Evolutionary conservation across 2,797 vertebrate genomes (phyloP).

Genomic region (Lerista edwardsae): DNA sequence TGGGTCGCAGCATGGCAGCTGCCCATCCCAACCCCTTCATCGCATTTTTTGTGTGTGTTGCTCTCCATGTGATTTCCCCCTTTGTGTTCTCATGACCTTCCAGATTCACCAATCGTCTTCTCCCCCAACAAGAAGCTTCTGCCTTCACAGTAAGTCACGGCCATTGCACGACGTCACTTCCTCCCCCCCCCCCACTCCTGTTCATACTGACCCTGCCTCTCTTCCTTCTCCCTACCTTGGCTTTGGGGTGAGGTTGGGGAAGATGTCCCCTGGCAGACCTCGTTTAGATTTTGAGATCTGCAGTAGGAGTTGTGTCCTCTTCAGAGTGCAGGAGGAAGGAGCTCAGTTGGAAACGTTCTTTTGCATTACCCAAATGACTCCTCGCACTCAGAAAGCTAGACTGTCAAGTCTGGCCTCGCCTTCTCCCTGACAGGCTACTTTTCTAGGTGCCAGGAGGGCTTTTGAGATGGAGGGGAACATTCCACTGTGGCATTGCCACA

Average conservation of each 20-base stretch:
- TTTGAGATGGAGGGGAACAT: too few relatives aligned
- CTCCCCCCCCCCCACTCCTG: neutral
- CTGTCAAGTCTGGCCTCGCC: too few relatives aligned
- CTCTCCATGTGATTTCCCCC: constrained; percentile 61
- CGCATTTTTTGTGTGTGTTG: constrained; percentile 45
- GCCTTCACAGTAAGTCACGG: constrained; percentile 86
- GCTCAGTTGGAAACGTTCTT: too few relatives aligned
- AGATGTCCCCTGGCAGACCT: too few relatives aligned
- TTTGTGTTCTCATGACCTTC: constrained; percentile 70
- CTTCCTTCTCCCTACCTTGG: neutral
- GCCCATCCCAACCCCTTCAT: constrained; percentile 27
- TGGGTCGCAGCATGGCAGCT: neutral
- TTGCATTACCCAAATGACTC: too few relatives aligned
- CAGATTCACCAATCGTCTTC: constrained; percentile 89
- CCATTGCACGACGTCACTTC: constrained; percentile 48
- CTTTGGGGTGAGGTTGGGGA: neutral
- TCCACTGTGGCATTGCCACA: neutral
- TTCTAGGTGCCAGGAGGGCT: too few relatives aligned
- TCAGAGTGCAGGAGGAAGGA: too few relatives aligned
- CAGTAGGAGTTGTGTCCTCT: too few relatives aligned
- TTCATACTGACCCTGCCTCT: neutral
- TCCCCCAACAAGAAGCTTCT: constrained; percentile 82
- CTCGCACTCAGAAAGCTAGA: too few relatives aligned
- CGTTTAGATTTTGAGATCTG: too few relatives aligned
- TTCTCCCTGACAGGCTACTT: too few relatives aligned